phyloP scores from a whole-genome alignment of 2,888 invertebrate species.

The Stenodera caucasica region DNA sequence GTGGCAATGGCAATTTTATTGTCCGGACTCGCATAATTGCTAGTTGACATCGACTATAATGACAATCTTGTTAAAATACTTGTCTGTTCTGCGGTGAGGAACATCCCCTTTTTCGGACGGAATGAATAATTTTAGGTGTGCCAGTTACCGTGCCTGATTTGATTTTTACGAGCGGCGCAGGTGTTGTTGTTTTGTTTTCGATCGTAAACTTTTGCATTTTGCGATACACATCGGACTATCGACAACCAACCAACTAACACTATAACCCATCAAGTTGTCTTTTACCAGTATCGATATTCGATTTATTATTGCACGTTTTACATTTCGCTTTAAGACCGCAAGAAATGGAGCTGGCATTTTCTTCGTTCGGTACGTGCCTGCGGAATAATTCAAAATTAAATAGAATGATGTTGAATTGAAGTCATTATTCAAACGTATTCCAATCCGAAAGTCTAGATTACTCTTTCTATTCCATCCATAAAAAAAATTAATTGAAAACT shows the following conservation, averaged over 20 bases:
- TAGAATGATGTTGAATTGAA: too few species aligned
- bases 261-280: not conserved
- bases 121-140: constrained; percentile 30
- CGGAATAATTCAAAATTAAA: not conserved
- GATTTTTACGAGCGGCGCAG: constrained; percentile 37
- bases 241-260: not conserved
- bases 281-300: not conserved
- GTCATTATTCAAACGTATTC: too few species aligned
- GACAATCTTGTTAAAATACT: not conserved
- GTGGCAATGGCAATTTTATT: not conserved
- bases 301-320: not conserved
- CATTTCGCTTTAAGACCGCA: too few species aligned
- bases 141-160: constrained; percentile 29
- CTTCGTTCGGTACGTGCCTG: too few species aligned
- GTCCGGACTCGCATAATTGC: not conserved
- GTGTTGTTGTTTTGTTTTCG: constrained; percentile 31
- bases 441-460: too few species aligned
- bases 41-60: not conserved
- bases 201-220: constrained; percentile 39
- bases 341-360: too few species aligned
- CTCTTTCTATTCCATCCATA: too few species aligned
- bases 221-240: constrained; percentile 23
- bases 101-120: constrained; percentile 6
- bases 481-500: too few species aligned
- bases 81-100: too few species aligned